Base-by-base conservation (phyloP, 2,888 invertebrate genomes). In the Schizaphis graminum region DNA sequence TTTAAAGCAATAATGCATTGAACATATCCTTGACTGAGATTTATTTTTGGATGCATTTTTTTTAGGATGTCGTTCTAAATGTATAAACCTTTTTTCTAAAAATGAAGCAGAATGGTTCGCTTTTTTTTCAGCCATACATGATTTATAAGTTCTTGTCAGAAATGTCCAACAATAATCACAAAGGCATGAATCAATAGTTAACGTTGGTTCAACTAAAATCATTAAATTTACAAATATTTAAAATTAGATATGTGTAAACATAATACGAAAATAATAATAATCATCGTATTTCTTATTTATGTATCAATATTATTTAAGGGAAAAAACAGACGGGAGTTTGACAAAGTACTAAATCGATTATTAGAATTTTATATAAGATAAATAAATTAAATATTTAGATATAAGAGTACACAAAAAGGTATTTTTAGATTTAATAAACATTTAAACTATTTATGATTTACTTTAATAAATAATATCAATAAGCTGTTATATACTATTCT, bases 111-210 rank as follows among this genome's bases (percentile, higher is more conserved):
- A 13, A 13, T 57, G 0, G 35, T 28, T 56, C 41, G 41, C 57
- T 57, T 35, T 86, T 92, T 92, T 86, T 86, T 35, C 47, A 24
- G 26, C 44, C 41, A 57, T n/a, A 10, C 61, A n/a, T 0, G 21
- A n/a, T 47, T 35, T 61, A 28, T 86, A 86, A 85, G 16, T 28
- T 92, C 41, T 92, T 87, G 49, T 49, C 44, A 92, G 13, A n/a
- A 16, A 92, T 61, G 87, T 87, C 86, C 86, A 92, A 92, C 92
- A 92, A 44, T 61, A 61, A 49, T 92, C 61, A 92, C 92, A 92
- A 24, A 92, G 57, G 57, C 92, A 92, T 61, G 92, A 92, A 85
- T 87, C 56, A 47, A 87, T 24, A 28, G 61, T 61, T n/a, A 92
- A 61, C 21, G 21, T 7, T 0, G 61, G 35, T n/a, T 47, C 61